These are phyloP conservation scores for Zosterops lateralis DNA, from an alignment of 2,113 vertebrate species.

Conservation along the genomic window DNA sequence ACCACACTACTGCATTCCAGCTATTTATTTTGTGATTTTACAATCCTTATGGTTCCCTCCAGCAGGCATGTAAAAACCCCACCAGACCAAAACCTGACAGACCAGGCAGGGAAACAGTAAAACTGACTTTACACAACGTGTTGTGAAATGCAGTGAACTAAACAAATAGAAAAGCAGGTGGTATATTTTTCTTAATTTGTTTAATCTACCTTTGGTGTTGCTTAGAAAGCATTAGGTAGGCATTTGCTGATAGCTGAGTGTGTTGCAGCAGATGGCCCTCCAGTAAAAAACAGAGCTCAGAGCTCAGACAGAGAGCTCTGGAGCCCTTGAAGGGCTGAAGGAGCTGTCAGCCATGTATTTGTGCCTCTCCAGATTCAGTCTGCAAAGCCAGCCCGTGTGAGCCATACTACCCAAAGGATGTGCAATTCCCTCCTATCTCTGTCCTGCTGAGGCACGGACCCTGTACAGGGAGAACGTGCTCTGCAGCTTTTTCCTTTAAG, in stretches of 20 bases:
- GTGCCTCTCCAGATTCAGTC: not conserved
- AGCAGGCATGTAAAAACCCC: not conserved
- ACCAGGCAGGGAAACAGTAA: not conserved
- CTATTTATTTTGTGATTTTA: not conserved
- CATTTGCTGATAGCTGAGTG: not conserved
- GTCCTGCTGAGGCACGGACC: not conserved
- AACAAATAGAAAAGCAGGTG: conserved; percentile 34
- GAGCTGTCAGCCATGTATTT: not conserved
- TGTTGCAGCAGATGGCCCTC: not conserved
- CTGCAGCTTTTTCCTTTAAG: not conserved
- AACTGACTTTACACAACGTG: not conserved
- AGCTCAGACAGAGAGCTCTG: not conserved
- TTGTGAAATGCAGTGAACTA: not conserved
- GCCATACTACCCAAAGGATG: not conserved
- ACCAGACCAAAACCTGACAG: not conserved
- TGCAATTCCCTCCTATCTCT: not conserved
- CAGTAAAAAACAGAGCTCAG: conserved; percentile 3
- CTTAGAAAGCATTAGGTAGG: not conserved
- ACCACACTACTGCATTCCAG: not conserved
- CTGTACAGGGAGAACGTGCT: not conserved
- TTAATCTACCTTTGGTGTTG: not conserved
- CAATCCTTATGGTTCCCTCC: not conserved
- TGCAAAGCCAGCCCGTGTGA: not conserved
- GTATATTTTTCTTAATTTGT: conserved; percentile 6
- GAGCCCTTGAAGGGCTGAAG: not conserved